phyloP scores from a whole-genome alignment of 2,797 vertebrate species.

The Sebastes minor region DNA sequence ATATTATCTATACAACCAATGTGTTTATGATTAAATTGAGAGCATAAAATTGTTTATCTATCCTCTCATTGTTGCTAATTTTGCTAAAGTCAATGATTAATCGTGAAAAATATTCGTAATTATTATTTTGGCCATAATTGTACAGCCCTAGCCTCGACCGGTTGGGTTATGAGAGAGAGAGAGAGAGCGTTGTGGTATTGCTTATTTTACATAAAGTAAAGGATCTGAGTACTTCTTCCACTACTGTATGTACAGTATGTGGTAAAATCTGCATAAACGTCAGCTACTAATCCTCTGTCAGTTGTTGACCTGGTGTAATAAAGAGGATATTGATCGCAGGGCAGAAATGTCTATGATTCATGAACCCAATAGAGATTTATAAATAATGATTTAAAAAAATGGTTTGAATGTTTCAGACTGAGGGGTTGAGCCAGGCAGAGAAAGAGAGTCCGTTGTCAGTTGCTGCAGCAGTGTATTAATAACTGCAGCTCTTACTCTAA shows the following conservation, averaged over 20 bases:
- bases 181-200: too few relatives aligned
- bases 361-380: background rate
- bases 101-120: too few relatives aligned
- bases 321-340: background rate
- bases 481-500: conserved; percentile 67
- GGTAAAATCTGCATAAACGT: background rate
- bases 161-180: too few relatives aligned
- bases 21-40: too few relatives aligned
- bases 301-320: background rate
- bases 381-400: too few relatives aligned
- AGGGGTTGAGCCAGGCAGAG: background rate
- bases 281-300: background rate
- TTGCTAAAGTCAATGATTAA: too few relatives aligned
- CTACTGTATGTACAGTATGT: background rate
- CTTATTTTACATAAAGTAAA: too few relatives aligned
- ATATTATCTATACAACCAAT: too few relatives aligned
- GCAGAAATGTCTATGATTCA: background rate
- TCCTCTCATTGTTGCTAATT: too few relatives aligned
- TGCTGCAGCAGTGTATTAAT: conserved; percentile 61
- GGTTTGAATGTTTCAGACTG: background rate
- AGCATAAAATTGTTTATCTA: too few relatives aligned
- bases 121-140: too few relatives aligned
- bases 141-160: too few relatives aligned
- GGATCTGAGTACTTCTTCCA: background rate
- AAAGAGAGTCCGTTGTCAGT: conserved; percentile 18